Base-by-base conservation (phyloP, 2,113 vertebrate species). In the Mus spicilegus region DNA sequence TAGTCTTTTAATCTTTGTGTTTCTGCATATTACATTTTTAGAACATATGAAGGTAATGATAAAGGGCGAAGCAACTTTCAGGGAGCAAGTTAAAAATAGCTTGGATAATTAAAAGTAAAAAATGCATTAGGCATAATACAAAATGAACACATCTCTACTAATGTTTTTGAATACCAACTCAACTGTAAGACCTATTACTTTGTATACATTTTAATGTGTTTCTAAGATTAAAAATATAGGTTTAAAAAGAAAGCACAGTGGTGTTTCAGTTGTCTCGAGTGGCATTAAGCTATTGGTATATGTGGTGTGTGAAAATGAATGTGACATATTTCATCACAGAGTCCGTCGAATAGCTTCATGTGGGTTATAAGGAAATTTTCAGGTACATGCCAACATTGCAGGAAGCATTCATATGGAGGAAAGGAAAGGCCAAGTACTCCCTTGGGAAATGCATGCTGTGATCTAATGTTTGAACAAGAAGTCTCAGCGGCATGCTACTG, bases 281-380 rank as follows among this genome's bases (percentile, higher is more conserved):
- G 72, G 42, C 3, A 0, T 75, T 90, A 90, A 90, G 20, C 13
- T 97, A 73, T 95, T 92, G 49, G 61, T 90, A 58, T 96, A 91
- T 97, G 86, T 0, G 4, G 36, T 7, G 1, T 1, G 9, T 95
- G 61, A 97, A 98, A 98, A 97, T 90, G 16, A 93, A 94, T 97
- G 51, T 97, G 95, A 93, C 80, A 69, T 51, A 51, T 12, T 96
- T 98, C 96, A 81, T 96, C 95, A 96, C 3, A 92, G 54, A 98
- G 76, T 78, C 22, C 70, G 19, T 77, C 61, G 89, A 69, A 70
- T 9, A 91, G 24, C 20, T 85, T 54, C 28, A 42, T 94, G 76
- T 91, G 39, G 93, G 87, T 70, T 65, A 97, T 58, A 54, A 90
- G 58, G 36, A 96, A 93, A 95, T 61, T 63, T 8, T 93, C 51